Percentiles rank a stretch among this genome's conserved stretches.
Conservation (phyloP, 2,888 invertebrate species). For the Aphidoletes aphidimyza region DNA sequence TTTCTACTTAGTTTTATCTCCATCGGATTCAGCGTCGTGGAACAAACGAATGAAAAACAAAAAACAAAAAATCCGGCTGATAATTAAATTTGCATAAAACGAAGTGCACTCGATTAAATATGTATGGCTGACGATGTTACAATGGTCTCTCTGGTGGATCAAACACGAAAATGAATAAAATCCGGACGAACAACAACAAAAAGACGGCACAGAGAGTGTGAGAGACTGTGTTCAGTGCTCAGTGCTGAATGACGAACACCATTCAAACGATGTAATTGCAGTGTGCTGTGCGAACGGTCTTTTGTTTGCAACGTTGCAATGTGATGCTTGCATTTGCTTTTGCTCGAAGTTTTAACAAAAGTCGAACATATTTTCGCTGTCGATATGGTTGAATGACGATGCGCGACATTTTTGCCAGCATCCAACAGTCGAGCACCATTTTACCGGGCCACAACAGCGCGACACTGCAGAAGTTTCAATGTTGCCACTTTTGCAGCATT, state of each 20-base stretch:
- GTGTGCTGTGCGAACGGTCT: no score
- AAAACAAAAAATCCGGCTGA: neutral
- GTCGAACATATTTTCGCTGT: neutral
- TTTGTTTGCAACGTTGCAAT: no score
- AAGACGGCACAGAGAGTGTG: no score
- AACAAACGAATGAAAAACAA: neutral
- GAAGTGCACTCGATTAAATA: slow-evolving; percentile 21
- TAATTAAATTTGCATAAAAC: slow-evolving; percentile 10
- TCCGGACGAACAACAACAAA: neutral
- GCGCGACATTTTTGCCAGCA: neutral
- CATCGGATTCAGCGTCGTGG: neutral
- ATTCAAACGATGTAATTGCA: no score
- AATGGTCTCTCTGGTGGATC: neutral
- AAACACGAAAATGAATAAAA: slow-evolving; percentile 1
- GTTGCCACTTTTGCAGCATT: neutral
- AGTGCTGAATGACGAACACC: no score
- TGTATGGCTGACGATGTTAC: neutral
- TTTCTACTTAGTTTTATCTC: neutral
- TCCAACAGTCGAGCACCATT: no score
- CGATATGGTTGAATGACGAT: neutral
- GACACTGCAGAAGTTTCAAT: neutral
- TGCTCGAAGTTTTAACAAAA: neutral
- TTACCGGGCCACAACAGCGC: neutral
- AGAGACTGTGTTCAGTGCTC: no score
- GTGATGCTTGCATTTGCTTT: no score